phyloP scores from a whole-genome alignment of 2,113 vertebrate species.

The Dicrurus megarhynchus region DNA sequence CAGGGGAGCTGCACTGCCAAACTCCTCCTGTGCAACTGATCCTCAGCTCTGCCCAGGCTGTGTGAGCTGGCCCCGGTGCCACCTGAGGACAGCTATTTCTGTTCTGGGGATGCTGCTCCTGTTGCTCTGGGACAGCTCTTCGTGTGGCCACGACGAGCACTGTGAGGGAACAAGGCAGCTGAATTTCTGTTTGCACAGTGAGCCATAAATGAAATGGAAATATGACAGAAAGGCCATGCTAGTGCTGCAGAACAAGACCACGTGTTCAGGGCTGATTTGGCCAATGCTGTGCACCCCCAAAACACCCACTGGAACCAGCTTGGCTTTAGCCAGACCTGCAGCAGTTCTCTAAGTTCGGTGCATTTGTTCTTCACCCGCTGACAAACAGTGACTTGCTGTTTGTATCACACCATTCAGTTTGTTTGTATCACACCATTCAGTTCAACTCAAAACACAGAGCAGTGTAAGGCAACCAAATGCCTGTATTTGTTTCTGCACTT shows the following conservation, averaged over 20 bases:
- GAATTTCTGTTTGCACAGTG: neutral
- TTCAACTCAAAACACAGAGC: neutral
- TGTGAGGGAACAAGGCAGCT: neutral
- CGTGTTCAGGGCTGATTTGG: neutral
- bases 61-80: neutral
- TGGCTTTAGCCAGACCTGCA: neutral
- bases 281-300: neutral
- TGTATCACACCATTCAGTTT: neutral
- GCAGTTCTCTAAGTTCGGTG: neutral
- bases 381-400: neutral
- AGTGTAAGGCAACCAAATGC: neutral
- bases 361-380: neutral
- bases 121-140: neutral
- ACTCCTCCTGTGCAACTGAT: neutral
- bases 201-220: neutral
- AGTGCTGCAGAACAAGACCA: neutral
- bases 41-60: neutral
- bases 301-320: neutral
- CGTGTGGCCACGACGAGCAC: neutral
- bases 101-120: neutral
- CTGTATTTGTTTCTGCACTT: neutral
- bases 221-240: neutral
- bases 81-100: neutral
- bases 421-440: no score
- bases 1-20: neutral